A percentile compares a stretch with the other conserved stretches of the same genome.
These are phyloP conservation scores for Phasia obesa DNA, from an alignment of 2,888 invertebrate species.

Conservation along the genomic window DNA sequence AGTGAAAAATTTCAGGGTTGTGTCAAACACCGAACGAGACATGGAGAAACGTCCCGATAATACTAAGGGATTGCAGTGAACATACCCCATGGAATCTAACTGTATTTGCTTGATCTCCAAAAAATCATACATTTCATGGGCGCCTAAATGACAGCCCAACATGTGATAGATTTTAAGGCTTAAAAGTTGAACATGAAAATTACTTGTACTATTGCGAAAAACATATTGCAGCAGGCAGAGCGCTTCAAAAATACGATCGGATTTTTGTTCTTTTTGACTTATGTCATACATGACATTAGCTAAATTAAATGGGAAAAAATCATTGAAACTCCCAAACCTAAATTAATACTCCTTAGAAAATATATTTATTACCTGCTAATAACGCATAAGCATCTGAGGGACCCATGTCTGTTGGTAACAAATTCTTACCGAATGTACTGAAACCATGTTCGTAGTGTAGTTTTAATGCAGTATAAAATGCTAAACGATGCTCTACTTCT, in stretches of 20 bases:
- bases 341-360: no score
- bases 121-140: slow-evolving; percentile 88
- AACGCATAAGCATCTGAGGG: slow-evolving; percentile 91
- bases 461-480: slow-evolving; percentile 85
- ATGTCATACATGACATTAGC: slow-evolving; percentile 83
- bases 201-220: slow-evolving; percentile 90
- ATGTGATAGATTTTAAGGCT: slow-evolving; percentile 91
- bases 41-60: slow-evolving; percentile 88
- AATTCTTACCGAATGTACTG: slow-evolving; percentile 84
- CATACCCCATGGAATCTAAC: slow-evolving; percentile 94
- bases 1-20: slow-evolving; percentile 92
- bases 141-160: slow-evolving; percentile 88
- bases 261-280: slow-evolving; percentile 84
- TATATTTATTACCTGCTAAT: slow-evolving; percentile 84
- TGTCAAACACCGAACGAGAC: slow-evolving; percentile 88
- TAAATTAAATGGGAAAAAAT: slow-evolving; percentile 41
- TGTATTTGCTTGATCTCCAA: slow-evolving; percentile 97
- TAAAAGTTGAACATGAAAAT: slow-evolving; percentile 94
- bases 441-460: slow-evolving; percentile 87
- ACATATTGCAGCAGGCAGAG: slow-evolving; percentile 89
- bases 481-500: slow-evolving; percentile 83
- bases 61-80: slow-evolving; percentile 89
- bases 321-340: background rate
- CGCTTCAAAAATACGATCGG: slow-evolving; percentile 85
- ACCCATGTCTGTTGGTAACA: slow-evolving; percentile 88